Base-by-base conservation (phyloP, 2,113 vertebrate species). In the Macaca fascicularis region DNA sequence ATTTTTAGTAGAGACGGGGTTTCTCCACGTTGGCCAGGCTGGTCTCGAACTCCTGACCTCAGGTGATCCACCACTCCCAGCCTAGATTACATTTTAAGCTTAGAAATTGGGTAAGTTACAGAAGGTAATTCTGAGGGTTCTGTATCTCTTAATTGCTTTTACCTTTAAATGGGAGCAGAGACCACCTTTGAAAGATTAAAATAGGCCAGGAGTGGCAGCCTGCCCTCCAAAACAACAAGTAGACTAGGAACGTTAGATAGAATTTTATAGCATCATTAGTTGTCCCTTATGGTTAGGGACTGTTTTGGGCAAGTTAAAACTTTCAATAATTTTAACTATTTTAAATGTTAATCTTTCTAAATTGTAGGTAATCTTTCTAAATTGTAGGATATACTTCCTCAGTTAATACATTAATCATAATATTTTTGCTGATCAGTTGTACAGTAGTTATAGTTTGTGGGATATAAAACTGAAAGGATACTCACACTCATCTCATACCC, bases 161-260 rank as follows among this genome's bases (percentile, higher is more conserved):
- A 69, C 30, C 55, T 89, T 96, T 96, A 86, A 70, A 38, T 90
- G 79, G 40, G 40, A 89, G 59, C 59, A 83, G 43, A 95, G 55
- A 78, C 52, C 6, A 92, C 95, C 79, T 97, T 43, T 78, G 64
- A 88, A 83, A 95, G 48, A n/a, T 89, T 93, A 93, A 86, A 92
- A 78, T 20, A 86, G n/a, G 25, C 23, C 6, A 61, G 76, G 32
- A 91, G 64, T 84, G 92, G 38, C 52, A 45, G 1, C 93, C 32
- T 83, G 19, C 25, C 16, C 9, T 96, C 14, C 40, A 17, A 95
- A 87, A 50, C 22, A 90, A 86, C 40, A 25, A 81, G 10, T 88
- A 90, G n/a, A 57, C 78, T 40, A 30, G 75, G 32, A 85, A 55
- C 70, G 11, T 95, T 74, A 38, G 43, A 30, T 35, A 69, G 67